These are phyloP conservation scores for Harmothoe impar DNA, from an alignment of 2,888 invertebrate genomes.

Conservation along the genomic window DNA sequence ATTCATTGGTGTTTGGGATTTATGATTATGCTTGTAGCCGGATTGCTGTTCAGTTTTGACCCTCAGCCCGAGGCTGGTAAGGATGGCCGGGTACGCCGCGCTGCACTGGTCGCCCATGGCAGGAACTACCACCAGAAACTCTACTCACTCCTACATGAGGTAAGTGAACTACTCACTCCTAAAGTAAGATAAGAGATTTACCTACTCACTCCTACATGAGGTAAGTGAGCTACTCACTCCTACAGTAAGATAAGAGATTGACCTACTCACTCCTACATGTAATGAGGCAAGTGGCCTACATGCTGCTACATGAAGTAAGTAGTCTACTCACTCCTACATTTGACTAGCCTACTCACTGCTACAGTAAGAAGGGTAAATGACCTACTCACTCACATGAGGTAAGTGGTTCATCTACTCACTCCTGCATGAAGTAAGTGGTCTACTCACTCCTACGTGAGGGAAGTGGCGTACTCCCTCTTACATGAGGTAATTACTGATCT, in stretches of 20 bases:
- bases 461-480: constrained; percentile 74
- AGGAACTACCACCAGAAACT: constrained; percentile 78
- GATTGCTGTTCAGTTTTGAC: constrained; percentile 76
- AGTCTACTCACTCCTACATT: too few relatives aligned
- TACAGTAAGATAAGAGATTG: too few relatives aligned
- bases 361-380: too few relatives aligned
- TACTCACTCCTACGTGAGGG: too few relatives aligned
- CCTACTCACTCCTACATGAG: constrained; percentile 76
- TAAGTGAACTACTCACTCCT: constrained; percentile 6
- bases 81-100: constrained; percentile 76
- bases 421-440: constrained; percentile 73
- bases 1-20: too few relatives aligned
- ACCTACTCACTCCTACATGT: constrained; percentile 74
- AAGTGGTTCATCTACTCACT: too few relatives aligned
- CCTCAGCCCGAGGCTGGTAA: constrained; percentile 76
- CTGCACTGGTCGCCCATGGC: constrained; percentile 75
- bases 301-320: too few relatives aligned
- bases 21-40: constrained; percentile 70
- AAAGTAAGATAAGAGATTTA: too few relatives aligned
- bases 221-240: constrained; percentile 24
- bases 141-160: constrained; percentile 76
- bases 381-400: too few relatives aligned
- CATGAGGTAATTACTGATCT: too few relatives aligned
- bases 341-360: background rate
- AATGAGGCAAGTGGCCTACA: constrained; percentile 73